A percentile compares a stretch with the other conserved stretches of the same genome.
These are phyloP conservation scores for Parauchenoglanis ngamensis DNA, from an alignment of 2,797 vertebrate genomes.

Conservation along the genomic window DNA sequence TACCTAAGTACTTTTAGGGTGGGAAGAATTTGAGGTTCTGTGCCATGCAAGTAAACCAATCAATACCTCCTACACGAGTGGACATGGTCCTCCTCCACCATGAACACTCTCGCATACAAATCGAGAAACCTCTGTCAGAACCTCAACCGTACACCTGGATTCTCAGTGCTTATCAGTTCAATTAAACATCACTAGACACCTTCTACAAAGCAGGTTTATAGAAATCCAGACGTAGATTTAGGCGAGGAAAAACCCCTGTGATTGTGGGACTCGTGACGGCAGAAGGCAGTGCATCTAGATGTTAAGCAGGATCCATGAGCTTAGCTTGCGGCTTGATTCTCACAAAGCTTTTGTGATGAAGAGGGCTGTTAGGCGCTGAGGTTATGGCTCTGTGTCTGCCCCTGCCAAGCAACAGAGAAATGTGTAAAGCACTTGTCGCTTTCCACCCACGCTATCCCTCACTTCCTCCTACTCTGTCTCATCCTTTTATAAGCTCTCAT, in stretches of 20 bases:
- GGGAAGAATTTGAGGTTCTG: slow-evolving; percentile 4
- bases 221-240: background rate
- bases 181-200: background rate
- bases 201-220: background rate
- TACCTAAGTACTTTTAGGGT: background rate
- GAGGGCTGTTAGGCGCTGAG: slow-evolving; percentile 23
- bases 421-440: slow-evolving; percentile 36
- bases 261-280: background rate
- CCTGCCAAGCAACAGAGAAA: slow-evolving; percentile 49
- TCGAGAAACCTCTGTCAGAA: background rate
- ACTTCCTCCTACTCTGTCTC: slow-evolving; percentile 25
- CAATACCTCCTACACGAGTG: slow-evolving; percentile 26
- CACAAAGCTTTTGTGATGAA: slow-evolving; percentile 29
- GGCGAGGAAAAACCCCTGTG: background rate
- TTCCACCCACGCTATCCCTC: slow-evolving; percentile 25
- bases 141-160: background rate
- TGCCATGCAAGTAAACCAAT: slow-evolving; percentile 24
- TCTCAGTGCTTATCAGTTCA: background rate
- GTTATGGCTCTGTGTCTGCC: slow-evolving; percentile 38
- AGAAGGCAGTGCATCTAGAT: background rate
- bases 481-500: slow-evolving; percentile 16
- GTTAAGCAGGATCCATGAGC: slow-evolving; percentile 5
- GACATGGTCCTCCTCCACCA: slow-evolving; percentile 1
- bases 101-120: background rate
- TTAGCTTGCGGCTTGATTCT: slow-evolving; percentile 8